These are phyloP conservation scores for Asarcornis scutulata DNA, from an alignment of 2,113 vertebrate species.

Conservation along the genomic window DNA sequence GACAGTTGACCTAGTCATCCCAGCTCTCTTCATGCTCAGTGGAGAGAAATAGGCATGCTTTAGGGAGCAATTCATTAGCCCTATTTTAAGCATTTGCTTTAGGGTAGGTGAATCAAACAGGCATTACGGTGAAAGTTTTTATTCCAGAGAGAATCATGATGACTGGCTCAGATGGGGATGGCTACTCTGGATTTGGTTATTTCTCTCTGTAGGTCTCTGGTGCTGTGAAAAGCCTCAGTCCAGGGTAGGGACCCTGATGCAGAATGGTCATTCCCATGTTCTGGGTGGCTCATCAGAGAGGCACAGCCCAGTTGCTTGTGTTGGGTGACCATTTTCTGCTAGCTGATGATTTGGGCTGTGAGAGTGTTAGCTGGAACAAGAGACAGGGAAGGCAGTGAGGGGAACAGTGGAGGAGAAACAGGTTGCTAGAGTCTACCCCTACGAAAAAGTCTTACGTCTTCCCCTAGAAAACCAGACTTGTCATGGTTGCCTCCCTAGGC, in stretches of 20 bases:
- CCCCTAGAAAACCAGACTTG: neutral
- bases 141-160: neutral
- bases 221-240: neutral
- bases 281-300: neutral
- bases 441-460: neutral
- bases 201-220: neutral
- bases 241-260: neutral
- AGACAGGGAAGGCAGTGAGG: neutral
- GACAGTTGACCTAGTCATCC: neutral
- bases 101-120: neutral
- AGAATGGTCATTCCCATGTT: neutral
- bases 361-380: neutral
- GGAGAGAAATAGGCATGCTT: neutral
- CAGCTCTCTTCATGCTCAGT: neutral
- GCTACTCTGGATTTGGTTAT: neutral
- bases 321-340: neutral
- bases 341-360: neutral
- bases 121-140: neutral
- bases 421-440: neutral
- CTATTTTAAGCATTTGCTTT: slow-evolving; percentile 36
- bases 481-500: neutral
- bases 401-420: neutral
- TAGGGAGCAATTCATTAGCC: neutral
- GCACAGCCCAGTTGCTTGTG: neutral
- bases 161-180: neutral